A percentile compares a stretch with the other conserved stretches of the same genome.
Conservation (phyloP, 2,113 vertebrate species). For the Neodontobutis hainanensis region DNA sequence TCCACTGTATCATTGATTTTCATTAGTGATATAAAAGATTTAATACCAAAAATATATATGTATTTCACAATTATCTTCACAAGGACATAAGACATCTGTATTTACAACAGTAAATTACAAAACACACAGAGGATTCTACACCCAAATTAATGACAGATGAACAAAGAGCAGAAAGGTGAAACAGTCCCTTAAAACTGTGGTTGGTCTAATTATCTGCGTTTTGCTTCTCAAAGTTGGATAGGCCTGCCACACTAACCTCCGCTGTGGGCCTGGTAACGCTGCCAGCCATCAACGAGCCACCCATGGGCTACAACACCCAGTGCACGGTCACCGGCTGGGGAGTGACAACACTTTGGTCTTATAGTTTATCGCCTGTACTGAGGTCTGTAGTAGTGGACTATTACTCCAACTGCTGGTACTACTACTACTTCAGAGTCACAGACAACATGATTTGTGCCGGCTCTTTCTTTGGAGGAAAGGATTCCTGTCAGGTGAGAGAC, state of each 20-base stretch:
- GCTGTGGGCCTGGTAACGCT: conserved; percentile 45
- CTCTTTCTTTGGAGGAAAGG: conserved; percentile 71
- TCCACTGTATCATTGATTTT: background rate
- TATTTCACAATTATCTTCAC: too few relatives aligned
- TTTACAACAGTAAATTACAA: too few relatives aligned
- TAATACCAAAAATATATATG: too few relatives aligned
- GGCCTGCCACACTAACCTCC: conserved; percentile 61
- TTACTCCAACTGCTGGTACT: conserved; percentile 71
- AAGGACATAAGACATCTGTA: too few relatives aligned
- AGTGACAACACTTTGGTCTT: conserved; percentile 68
- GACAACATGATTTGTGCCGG: conserved; percentile 81
- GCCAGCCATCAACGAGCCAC: conserved; percentile 15
- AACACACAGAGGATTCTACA: too few relatives aligned
- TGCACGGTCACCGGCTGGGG: conserved; percentile 83
- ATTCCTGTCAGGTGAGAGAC: conserved; percentile 77
- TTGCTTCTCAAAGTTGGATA: conserved; percentile 65
- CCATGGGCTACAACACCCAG: conserved; percentile 7
- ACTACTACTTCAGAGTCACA: conserved; percentile 77
- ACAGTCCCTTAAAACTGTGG: too few relatives aligned
- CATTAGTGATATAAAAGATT: background rate
- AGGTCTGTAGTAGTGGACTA: conserved; percentile 73
- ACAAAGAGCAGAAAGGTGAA: too few relatives aligned
- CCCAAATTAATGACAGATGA: too few relatives aligned
- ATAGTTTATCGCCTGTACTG: conserved; percentile 69
- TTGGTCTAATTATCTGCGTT: background rate